Base-by-base conservation (phyloP, 2,797 vertebrate species). In the Pachyuromys duprasi region DNA sequence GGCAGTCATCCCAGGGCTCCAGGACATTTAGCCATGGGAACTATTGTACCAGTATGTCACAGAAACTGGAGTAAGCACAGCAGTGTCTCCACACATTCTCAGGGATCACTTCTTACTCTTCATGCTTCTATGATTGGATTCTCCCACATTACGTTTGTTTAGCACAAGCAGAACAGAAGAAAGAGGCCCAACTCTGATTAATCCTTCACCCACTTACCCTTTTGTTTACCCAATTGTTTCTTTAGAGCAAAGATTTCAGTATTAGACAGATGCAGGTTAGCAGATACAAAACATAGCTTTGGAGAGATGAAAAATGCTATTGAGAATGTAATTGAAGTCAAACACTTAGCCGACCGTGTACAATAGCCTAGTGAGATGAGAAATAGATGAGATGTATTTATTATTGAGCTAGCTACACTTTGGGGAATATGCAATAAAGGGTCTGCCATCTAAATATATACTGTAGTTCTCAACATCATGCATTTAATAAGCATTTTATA, bases 251-350 rank as follows among this genome's bases (percentile, higher is more conserved):
- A 96, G 39, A 96, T 94, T 91, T 96, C 45, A 88, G 60, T 76
- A 78, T 83, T 69, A 97, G 78, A 86, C 70, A 84, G 67, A 82
- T 57, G 39, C 86, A 94, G 70, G 65, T 81, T 95, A 94, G 79
- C 86, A 89, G 86, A 84, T 74, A 91, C 36, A 96, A 96, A 94
- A 60, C 74, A 78, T 39, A 93, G 63, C 60, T 86, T 89, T 74
- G 65, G 88, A 96, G 70, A 93, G 57, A 95, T 96, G 76, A 91
- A 87, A 91, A 95, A 93, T 63, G 83, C 74, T 93, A 80, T 79
- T 88, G 72, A 94, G 96, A 95, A 92, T 87, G 15, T 95, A 97
- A 96, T 65, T 95, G 92, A 97, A 97, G 72, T 91, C 83, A 96
- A 95, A 94, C 76, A 67, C 75, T 87, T 78, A 91, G 79, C 90